Conservation (phyloP, 1,140 invertebrate genomes). For the Scaptomyza montana region DNA sequence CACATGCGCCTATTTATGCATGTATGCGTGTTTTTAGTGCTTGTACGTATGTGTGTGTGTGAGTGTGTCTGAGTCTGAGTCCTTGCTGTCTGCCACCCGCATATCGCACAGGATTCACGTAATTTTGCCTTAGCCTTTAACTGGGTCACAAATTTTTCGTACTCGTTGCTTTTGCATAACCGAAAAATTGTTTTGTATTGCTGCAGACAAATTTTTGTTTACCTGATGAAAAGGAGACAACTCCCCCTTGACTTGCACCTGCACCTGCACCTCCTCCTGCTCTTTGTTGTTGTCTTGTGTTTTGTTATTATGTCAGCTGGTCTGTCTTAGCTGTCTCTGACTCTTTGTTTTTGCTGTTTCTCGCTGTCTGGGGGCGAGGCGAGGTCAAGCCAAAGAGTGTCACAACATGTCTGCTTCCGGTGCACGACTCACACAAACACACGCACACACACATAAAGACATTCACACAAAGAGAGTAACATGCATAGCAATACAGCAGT, state of each 20-base stretch:
- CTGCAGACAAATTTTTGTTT: slow-evolving; percentile 69
- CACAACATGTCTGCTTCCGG: slow-evolving; percentile 81
- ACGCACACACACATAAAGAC: slow-evolving; percentile 13
- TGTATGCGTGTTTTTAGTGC: slow-evolving; percentile 6
- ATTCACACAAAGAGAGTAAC: slow-evolving; percentile 29
- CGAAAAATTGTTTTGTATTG: slow-evolving; percentile 67
- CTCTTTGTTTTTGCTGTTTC: not conserved
- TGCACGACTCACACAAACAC: slow-evolving; percentile 54
- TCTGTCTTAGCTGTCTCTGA: slow-evolving; percentile 25
- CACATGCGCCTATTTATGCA: slow-evolving; percentile 1
- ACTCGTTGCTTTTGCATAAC: slow-evolving; percentile 67
- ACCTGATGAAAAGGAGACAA: slow-evolving; percentile 12
- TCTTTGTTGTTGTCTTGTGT: slow-evolving; percentile 6
- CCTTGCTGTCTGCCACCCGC: slow-evolving; percentile 56
- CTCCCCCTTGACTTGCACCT: not conserved
- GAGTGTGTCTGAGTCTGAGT: slow-evolving; percentile 27
- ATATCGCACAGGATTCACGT: slow-evolving; percentile 56
- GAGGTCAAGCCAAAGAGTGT: slow-evolving; percentile 81
- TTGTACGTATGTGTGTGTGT: not conserved
- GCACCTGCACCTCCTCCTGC: not conserved
- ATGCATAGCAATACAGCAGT: slow-evolving; percentile 34
- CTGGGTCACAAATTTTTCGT: slow-evolving; percentile 71
- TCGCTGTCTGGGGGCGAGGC: slow-evolving; percentile 37
- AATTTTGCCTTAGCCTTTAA: slow-evolving; percentile 72
- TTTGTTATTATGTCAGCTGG: slow-evolving; percentile 65